A percentile compares a stretch with the other conserved stretches of the same genome.
phyloP scores from a whole-genome alignment of 2,113 vertebrate genomes.

The Heloderma charlesbogerti region DNA sequence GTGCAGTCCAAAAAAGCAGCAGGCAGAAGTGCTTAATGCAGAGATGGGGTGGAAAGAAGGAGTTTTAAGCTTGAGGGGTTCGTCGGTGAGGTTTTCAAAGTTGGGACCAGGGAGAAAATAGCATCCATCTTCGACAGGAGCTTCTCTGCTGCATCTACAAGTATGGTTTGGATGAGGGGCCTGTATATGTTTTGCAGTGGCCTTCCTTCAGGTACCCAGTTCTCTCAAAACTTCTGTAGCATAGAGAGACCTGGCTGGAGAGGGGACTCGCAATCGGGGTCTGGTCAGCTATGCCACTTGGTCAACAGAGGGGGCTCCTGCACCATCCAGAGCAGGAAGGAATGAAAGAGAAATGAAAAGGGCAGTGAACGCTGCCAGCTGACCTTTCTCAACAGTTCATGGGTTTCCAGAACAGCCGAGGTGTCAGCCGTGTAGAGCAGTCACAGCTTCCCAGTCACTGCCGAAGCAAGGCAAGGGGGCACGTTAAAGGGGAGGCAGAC shows the following conservation, averaged over 20 bases:
- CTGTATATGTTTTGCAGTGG: too few relatives aligned
- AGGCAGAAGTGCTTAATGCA: not conserved
- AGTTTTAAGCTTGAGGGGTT: not conserved
- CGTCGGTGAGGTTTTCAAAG: not conserved
- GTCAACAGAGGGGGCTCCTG: constrained; percentile 82
- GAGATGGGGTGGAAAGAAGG: not conserved
- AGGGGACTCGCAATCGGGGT: not conserved
- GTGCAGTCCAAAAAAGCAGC: not conserved
- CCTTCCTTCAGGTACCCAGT: too few relatives aligned
- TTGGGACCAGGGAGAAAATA: not conserved
- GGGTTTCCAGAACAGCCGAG: constrained; percentile 83
- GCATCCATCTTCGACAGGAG: not conserved
- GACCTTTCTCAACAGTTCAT: constrained; percentile 84
- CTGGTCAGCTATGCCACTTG: constrained; percentile 29
- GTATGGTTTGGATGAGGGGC: too few relatives aligned
- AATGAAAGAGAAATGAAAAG: constrained; percentile 47
- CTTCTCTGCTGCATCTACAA: not conserved
- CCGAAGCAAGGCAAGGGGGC: constrained; percentile 79
- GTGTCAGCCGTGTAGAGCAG: constrained; percentile 81
- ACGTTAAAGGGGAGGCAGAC: constrained; percentile 78
- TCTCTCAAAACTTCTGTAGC: not conserved
- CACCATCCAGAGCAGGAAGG: constrained; percentile 44
- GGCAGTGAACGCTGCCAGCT: constrained; percentile 74
- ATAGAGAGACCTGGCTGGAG: not conserved
- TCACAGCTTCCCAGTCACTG: constrained; percentile 76